phyloP scores from a whole-genome alignment of 2,888 invertebrate genomes.

The Lepidocyrtinus sp. region DNA sequence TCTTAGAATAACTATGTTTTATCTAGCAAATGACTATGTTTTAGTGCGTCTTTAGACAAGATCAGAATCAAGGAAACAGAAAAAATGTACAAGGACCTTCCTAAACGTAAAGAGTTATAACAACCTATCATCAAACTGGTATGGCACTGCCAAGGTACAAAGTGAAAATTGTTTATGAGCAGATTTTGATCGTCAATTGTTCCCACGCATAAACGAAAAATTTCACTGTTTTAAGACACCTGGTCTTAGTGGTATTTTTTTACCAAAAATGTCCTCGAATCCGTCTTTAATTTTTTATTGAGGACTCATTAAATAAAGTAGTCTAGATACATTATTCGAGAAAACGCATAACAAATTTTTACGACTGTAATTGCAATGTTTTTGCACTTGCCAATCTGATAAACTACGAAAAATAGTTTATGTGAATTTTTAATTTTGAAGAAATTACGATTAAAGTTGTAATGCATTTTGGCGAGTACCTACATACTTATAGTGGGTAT shows the following conservation, averaged over 20 bases:
- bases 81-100: constrained; percentile 2
- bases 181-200: no score
- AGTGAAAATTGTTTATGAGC: no score
- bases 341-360: no score
- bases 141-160: no score
- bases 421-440: neutral
- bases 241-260: no score
- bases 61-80: constrained; percentile 7
- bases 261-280: neutral
- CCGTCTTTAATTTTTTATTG: neutral
- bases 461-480: no score
- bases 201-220: no score
- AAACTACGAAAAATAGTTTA: neutral
- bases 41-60: constrained; percentile 19
- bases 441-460: no score
- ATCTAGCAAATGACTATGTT: neutral
- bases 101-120: neutral
- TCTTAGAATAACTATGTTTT: neutral
- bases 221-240: no score
- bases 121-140: no score
- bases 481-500: no score
- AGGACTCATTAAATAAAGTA: neutral
- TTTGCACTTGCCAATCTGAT: neutral
- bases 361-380: no score
- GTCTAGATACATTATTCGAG: neutral